Base-by-base conservation (phyloP, 2,797 vertebrate species). In the Euphonia xanthogaster region DNA sequence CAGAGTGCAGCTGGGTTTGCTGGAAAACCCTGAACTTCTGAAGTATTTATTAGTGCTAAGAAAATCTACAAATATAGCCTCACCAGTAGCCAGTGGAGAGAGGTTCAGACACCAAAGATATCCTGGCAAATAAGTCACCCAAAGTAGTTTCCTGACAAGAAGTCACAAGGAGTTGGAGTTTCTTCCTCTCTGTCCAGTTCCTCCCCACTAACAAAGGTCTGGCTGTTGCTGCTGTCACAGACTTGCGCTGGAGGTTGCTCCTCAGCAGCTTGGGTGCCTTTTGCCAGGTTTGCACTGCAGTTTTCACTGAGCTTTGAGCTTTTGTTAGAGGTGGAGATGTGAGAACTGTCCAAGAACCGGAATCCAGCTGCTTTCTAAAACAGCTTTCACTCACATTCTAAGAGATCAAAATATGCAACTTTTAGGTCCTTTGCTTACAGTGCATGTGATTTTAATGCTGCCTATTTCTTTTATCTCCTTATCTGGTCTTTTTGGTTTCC, bases 361-460 rank as follows among this genome's bases (percentile, higher is more conserved):
- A 76, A 57, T 27, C 54, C 2, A 4, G 0, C 25, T 76, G 37
- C n/a, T 86, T 77, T 63, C 75, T 61, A 9, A 54, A 81, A 61
- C 20, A 81, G 13, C 42, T 67, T 63, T 7, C 11, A 20, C 0
- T 9, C 12, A 20, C 0, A 0, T 70, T 60, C 20, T 42, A 15
- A 28, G 27, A 4, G 25, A 55, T 42, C 5, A 42, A 53, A 63
- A 76, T 42, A 27, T 0, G 4, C 3, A 2, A 31, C 7, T 37
- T 73, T 51, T 18, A 40, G 44, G 62, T 61, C 27, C 22, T 66
- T 81, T 39, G 18, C 25, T 89, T 76, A 37, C 6, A 5, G 37
- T 40, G 30, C 20, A 11, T 45, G 17, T 79, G 21, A n/a, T 31
- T 37, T 82, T 57, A 82, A n/a, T 80, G 27, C 39, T 80, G 48